A percentile compares a stretch with the other conserved stretches of the same genome.
These are phyloP conservation scores for Penaeus indicus DNA, from an alignment of 1,140 invertebrate species.

Conservation along the genomic window DNA sequence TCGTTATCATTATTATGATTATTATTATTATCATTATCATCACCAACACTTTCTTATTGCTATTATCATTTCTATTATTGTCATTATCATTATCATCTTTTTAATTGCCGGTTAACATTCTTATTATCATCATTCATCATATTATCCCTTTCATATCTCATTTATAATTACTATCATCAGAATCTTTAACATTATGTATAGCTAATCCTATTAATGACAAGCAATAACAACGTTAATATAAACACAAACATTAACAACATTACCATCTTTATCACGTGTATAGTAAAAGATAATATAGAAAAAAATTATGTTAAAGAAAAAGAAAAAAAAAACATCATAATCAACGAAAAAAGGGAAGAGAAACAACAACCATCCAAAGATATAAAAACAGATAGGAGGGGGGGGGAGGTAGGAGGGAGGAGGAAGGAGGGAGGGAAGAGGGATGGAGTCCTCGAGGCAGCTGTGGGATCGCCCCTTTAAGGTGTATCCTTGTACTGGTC, in stretches of 20 bases:
- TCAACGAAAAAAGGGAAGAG: background rate
- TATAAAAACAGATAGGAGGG: background rate
- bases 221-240: too few relatives aligned
- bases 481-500: too few relatives aligned
- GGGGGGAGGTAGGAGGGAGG: background rate
- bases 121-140: too few relatives aligned
- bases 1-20: too few relatives aligned
- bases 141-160: too few relatives aligned
- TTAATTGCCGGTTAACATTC: background rate
- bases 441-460: background rate
- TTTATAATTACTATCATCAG: background rate
- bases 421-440: background rate
- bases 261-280: too few relatives aligned
- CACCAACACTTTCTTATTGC: too few relatives aligned
- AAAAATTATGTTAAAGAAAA: too few relatives aligned
- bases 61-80: background rate
- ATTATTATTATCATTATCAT: too few relatives aligned
- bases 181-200: background rate
- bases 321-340: background rate
- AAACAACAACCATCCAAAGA: background rate
- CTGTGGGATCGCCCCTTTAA: background rate
- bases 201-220: background rate
- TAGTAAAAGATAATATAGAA: background rate
- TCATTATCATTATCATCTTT: conserved; percentile 1
- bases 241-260: background rate